Evolutionary conservation across 2,113 vertebrate genomes (phyloP), one percentile per base, ranked within the genome.

Genomic region (Ictidomys tridecemlineatus): DNA sequence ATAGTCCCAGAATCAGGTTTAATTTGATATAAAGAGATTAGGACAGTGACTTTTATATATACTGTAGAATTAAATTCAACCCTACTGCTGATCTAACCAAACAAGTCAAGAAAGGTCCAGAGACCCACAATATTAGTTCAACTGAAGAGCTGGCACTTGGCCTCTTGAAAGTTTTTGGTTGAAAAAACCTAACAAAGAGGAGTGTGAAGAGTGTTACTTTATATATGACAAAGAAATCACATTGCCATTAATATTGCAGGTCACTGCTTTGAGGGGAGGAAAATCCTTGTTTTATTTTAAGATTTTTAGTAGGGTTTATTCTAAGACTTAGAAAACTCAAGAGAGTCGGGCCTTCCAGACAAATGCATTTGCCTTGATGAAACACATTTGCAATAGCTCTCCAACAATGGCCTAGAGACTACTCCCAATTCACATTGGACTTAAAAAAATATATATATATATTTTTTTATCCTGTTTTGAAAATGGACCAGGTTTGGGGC

Each of bases 331-430:
- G 99, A 99, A 99, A 99, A 99, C 99, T 99, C 99, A 98, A 97
- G 99, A 99, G 99, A 99, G 98, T 98, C 85, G 70, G 92, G 95
- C 98, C 98, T 99, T 98, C 98, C 97, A 98, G 99, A 99, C 98
- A 99, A 99, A 99, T 99, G 99, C 99, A 99, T 99, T 99, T 99
- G 99, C 98, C 99, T 99, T 98, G 98, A 99, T 30, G 98, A 99
- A 99, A 99, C 99, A 99, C 99, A 99, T 99, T 99, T 99, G 99
- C 99, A 99, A 98, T 98, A 98, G 98, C 98, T 98, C 99, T 99
- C 98, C 99, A 99, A 99, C 99, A 99, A 99, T 99, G 99, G 99
- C 98, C 99, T 98, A 97, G 99, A 99, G 99, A 99, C 99, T 99
- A 99, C 99, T 99, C 98, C 83, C 98, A 99, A 99, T 99, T 99